Conservation (phyloP, 1,140 invertebrate genomes). For the Trichonephila clavipes region DNA sequence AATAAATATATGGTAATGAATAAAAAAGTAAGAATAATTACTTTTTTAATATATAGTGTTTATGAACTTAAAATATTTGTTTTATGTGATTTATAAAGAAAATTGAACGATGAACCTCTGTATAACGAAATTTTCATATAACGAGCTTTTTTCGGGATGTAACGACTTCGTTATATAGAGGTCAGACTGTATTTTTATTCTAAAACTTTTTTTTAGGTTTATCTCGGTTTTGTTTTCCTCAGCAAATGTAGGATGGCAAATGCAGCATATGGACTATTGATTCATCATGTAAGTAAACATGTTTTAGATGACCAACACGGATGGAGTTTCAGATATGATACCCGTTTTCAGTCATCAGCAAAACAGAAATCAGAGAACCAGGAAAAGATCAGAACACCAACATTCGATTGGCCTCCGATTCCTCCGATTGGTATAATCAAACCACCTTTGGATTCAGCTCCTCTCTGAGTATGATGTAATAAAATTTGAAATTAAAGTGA, state of each 20-base stretch:
- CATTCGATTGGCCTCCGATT: constrained; percentile 8
- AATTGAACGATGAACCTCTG: too few relatives aligned
- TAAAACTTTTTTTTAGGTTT: neutral
- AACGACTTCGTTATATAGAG: too few relatives aligned
- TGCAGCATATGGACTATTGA: neutral
- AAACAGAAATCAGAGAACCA: neutral
- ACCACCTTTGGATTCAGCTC: neutral
- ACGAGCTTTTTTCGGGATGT: too few relatives aligned
- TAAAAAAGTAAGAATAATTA: too few relatives aligned
- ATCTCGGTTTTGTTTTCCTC: neutral
- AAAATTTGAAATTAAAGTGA: too few relatives aligned
- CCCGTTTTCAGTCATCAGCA: neutral
- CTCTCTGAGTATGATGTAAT: too few relatives aligned
- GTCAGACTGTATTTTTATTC: too few relatives aligned
- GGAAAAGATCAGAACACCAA: neutral
- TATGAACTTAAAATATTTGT: too few relatives aligned
- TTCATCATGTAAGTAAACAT: neutral
- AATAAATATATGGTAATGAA: too few relatives aligned
- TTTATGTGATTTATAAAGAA: too few relatives aligned
- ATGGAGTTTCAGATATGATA: constrained; percentile 23
- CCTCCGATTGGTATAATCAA: constrained; percentile 1
- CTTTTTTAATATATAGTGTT: too few relatives aligned
- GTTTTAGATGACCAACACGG: neutral
- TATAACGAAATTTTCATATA: too few relatives aligned
- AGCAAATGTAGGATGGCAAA: neutral